Evolutionary conservation across 2,797 vertebrate species (phyloP), one percentile per base, ranked within the genome.

Genomic region (Pangasius mekongensis): DNA sequence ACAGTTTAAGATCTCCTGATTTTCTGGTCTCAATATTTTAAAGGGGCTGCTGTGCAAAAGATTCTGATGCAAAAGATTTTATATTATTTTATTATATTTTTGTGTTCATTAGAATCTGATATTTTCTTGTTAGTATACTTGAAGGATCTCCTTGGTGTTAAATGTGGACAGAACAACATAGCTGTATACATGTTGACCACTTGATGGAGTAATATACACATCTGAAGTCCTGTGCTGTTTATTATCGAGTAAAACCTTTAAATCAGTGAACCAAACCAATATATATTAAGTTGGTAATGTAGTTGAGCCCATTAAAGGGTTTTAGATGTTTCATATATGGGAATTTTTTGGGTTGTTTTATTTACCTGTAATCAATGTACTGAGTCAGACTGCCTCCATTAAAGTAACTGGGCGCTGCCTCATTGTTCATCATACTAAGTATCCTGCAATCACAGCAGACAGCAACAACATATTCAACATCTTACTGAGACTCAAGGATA

Each of bases 341-440:
- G 11, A 5, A 73, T 76, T 30, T 47, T 47, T 80, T 56, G 36
- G 14, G 33, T 80, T 77, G 22, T 77, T 71, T 66, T 60, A 33
- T 91, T 94, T 86, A 96, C 96, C 96, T 96, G 90, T 96, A 96
- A 89, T 96, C 96, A 14, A 90, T 89, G 83, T 96, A 94, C 87
- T 97, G 96, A 0, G 89, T 94, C 73, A 96, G 91, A 92, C 94
- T 96, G n/a, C 96, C 95, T 89, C 96, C 96, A 0, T 96, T 96
- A 89, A 97, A 97, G 81, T 96, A 97, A 89, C 96, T 96, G 0
- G 96, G 96, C 0, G 96, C 96, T 30, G 96, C 96, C 83, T 96
- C 95, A 0, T 97, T 97, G 92, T 97, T 95, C 96, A 97, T 96
- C 96, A 97, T 96, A 77, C 96, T 96, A 39, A 96, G 94, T 86